Percentiles rank a stretch among this genome's conserved stretches.
These are phyloP conservation scores for Albula glossodonta DNA, from an alignment of 2,113 vertebrate species.

Conservation along the genomic window DNA sequence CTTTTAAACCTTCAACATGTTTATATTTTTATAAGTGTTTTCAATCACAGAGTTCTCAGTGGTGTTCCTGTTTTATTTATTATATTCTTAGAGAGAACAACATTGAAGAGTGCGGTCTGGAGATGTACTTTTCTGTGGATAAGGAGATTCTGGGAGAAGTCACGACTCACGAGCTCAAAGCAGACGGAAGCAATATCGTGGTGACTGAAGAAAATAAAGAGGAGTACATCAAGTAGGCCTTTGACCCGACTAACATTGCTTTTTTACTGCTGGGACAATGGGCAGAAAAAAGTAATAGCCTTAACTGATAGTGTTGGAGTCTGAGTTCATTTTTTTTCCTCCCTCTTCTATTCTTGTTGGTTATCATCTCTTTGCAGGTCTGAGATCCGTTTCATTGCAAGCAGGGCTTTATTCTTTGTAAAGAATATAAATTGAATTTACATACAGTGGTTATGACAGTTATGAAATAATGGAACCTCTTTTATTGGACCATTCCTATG, in stretches of 20 bases:
- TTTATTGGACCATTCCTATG: too few relatives aligned
- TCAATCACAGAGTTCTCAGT: neutral
- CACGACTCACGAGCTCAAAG: slow-evolving; percentile 95
- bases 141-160: slow-evolving; percentile 97
- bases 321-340: neutral
- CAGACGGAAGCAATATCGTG: slow-evolving; percentile 89
- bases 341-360: neutral
- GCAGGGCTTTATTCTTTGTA: neutral
- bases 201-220: slow-evolving; percentile 99
- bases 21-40: too few relatives aligned
- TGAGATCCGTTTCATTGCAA: neutral
- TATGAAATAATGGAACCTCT: too few relatives aligned
- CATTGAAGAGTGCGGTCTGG: slow-evolving; percentile 92
- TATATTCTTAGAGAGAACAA: slow-evolving; percentile 86
- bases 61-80: slow-evolving; percentile 11
- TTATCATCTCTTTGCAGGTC: neutral
- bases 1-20: too few relatives aligned
- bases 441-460: too few relatives aligned
- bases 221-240: slow-evolving; percentile 89
- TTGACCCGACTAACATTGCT: neutral
- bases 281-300: neutral
- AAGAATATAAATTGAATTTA: too few relatives aligned
- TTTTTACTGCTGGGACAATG: neutral
- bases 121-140: slow-evolving; percentile 99
- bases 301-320: neutral